These are phyloP conservation scores for Lydus trimaculatus DNA, from an alignment of 2,888 invertebrate genomes.

Conservation along the genomic window DNA sequence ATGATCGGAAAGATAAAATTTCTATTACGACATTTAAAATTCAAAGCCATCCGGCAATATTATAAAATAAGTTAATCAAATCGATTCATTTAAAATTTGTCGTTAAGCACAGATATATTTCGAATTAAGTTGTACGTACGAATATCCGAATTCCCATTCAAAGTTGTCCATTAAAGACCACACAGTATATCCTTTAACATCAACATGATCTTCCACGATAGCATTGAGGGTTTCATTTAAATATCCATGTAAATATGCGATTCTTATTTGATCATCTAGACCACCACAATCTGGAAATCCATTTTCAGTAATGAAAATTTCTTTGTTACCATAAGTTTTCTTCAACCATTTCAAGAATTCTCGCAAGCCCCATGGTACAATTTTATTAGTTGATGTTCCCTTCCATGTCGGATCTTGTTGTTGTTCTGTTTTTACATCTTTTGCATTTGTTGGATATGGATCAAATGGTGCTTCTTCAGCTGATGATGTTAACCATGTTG, in stretches of 20 bases:
- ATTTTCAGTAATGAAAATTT: conserved; percentile 69
- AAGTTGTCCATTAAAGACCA: conserved; percentile 53
- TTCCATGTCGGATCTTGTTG: conserved; percentile 26
- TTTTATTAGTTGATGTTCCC: conserved; percentile 34
- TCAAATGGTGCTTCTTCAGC: conserved; percentile 9
- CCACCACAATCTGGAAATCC: conserved; percentile 65
- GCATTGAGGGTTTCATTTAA: conserved; percentile 49
- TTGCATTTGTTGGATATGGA: background rate
- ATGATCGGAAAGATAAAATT: too few species aligned
- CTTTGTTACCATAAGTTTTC: conserved; percentile 65
- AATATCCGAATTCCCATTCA: conserved; percentile 61
- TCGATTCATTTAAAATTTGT: too few species aligned
- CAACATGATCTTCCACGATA: conserved; percentile 55
- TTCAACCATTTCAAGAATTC: conserved; percentile 68
- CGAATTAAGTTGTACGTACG: background rate
- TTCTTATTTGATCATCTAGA: conserved; percentile 64
- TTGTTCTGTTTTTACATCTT: conserved; percentile 17
- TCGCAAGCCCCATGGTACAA: conserved; percentile 67
- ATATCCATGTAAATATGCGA: conserved; percentile 61
- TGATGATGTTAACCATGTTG: conserved; percentile 67
- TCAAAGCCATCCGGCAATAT: too few species aligned
- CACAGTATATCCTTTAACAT: conserved; percentile 57
- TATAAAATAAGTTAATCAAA: too few species aligned
- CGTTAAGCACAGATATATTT: too few species aligned
- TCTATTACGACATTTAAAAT: too few species aligned